Evolutionary conservation across 2,797 vertebrate genomes (phyloP).

Genomic region (Setipinna tenuifilis): DNA sequence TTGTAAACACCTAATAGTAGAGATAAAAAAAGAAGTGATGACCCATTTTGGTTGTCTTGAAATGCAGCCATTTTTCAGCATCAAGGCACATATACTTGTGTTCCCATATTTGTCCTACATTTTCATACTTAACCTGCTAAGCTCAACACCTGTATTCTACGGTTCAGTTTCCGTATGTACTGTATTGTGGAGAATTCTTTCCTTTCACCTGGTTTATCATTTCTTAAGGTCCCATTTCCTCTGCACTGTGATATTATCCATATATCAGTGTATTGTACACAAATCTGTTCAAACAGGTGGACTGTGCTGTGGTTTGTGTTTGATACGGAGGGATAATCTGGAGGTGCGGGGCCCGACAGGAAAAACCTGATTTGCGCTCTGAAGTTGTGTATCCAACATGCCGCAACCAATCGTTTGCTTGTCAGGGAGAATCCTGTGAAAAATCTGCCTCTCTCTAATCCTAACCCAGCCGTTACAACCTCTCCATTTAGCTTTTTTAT

Average conservation of each 20-base stretch:
- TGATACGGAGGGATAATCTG: slow-evolving; percentile 57
- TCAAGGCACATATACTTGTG: neutral
- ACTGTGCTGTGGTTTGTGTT: slow-evolving; percentile 42
- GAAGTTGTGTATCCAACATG: slow-evolving; percentile 59
- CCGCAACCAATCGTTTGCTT: slow-evolving; percentile 56
- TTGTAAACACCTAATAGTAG: neutral
- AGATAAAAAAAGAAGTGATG: neutral
- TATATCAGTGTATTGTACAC: neutral
- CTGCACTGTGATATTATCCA: neutral
- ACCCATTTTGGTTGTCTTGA: neutral
- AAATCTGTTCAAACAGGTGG: neutral
- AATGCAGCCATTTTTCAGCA: neutral
- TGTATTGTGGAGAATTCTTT: neutral
- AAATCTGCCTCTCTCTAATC: slow-evolving; percentile 34
- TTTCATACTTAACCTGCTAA: neutral
- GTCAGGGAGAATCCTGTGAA: slow-evolving; percentile 54
- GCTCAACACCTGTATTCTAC: neutral
- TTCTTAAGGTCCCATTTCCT: neutral
- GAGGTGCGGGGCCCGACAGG: slow-evolving; percentile 66
- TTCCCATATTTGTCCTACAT: neutral
- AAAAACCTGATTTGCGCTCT: slow-evolving; percentile 73
- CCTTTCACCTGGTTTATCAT: neutral
- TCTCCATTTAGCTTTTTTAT: slow-evolving; percentile 15
- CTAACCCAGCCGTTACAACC: neutral
- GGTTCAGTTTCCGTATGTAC: neutral